Percentiles rank a stretch among this genome's conserved stretches.
Evolutionary conservation across 2,797 vertebrate species (phyloP).

Genomic region (Danio albolineatus): DNA sequence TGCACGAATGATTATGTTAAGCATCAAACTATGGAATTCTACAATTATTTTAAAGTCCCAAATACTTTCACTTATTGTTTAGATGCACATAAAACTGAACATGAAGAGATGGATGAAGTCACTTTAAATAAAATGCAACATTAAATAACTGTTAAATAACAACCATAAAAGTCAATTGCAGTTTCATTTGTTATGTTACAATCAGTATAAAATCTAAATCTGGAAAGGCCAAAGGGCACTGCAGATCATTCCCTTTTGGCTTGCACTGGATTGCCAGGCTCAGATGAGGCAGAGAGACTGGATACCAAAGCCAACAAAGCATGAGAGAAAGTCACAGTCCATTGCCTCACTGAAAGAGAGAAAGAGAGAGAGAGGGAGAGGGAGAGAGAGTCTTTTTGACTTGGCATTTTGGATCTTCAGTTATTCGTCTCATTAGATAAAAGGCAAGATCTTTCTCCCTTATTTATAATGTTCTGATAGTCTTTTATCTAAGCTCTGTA

Average conservation of each 20-base stretch:
- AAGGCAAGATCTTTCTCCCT: neutral
- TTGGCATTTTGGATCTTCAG: slow-evolving; percentile 1
- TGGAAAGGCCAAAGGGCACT: neutral
- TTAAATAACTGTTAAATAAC: neutral
- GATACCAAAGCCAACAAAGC: slow-evolving; percentile 21
- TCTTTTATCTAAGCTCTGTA: slow-evolving; percentile 3
- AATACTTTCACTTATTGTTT: no score
- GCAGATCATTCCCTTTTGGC: neutral
- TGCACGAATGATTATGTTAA: no score
- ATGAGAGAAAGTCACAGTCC: slow-evolving; percentile 6
- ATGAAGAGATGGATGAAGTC: neutral
- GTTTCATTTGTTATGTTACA: neutral
- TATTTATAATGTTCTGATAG: slow-evolving; percentile 12
- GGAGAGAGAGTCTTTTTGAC: neutral
- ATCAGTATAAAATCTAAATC: neutral
- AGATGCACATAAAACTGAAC: neutral
- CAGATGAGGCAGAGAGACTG: slow-evolving; percentile 10
- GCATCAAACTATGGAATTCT: no score
- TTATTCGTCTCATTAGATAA: neutral
- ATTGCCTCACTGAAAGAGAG: slow-evolving; percentile 3
- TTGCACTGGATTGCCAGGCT: neutral
- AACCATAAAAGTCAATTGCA: neutral
- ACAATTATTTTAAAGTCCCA: no score
- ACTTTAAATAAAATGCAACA: neutral
- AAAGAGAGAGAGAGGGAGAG: no score